These are phyloP conservation scores for Drosophila sp. DNA, from an alignment of 1,140 invertebrate species.

Conservation along the genomic window DNA sequence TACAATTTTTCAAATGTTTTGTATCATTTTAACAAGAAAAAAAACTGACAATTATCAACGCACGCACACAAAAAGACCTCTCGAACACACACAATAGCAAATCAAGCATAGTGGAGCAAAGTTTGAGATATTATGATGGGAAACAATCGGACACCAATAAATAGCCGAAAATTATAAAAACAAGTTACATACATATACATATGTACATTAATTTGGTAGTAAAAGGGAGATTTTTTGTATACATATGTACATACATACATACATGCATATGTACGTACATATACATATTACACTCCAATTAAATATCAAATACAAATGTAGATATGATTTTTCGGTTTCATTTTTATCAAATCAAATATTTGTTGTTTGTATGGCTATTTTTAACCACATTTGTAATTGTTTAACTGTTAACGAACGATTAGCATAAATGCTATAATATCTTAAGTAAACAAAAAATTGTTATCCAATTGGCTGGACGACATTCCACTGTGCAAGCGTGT, in stretches of 20 bases:
- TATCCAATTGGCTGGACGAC: not conserved
- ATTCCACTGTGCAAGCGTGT: constrained; percentile 51
- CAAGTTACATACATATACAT: too few species aligned
- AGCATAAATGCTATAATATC: not conserved
- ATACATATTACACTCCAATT: not conserved
- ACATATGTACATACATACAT: not conserved
- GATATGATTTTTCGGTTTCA: not conserved
- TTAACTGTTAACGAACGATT: constrained; percentile 9
- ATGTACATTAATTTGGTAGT: too few species aligned
- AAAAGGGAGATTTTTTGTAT: not conserved
- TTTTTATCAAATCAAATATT: constrained; percentile 1
- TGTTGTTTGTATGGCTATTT: not conserved
- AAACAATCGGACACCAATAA: too few species aligned
- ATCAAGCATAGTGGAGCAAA: constrained; percentile 43
- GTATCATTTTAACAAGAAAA: constrained; percentile 58
- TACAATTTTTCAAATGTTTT: constrained; percentile 68
- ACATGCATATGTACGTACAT: too few species aligned
- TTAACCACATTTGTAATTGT: constrained; percentile 5
- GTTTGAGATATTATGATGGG: not conserved
- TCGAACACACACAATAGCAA: constrained; percentile 44
- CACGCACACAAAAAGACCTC: constrained; percentile 28
- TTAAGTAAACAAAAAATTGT: not conserved
- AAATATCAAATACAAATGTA: not conserved
- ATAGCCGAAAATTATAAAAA: too few species aligned
- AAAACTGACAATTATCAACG: constrained; percentile 63